Percentiles rank a stretch among this genome's conserved stretches.
phyloP scores from a whole-genome alignment of 2,113 vertebrate species.

The Sclerurus mexicanus region DNA sequence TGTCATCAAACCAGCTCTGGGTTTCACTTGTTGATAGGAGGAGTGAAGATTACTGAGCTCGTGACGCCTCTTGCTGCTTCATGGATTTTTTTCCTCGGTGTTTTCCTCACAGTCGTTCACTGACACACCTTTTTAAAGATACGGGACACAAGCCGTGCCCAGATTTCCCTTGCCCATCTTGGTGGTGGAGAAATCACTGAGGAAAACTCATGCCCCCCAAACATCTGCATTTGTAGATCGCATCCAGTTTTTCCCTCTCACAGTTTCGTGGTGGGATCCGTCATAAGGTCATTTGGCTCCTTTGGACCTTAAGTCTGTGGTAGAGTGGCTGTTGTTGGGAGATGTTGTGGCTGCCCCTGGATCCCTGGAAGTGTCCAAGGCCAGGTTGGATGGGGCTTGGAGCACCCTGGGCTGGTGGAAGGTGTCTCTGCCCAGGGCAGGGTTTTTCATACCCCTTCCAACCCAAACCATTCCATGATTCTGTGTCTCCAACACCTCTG shows the following conservation, averaged over 20 bases:
- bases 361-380: neutral
- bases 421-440: neutral
- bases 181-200: rapidly evolving
- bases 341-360: neutral
- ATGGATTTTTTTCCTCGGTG: neutral
- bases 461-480: neutral
- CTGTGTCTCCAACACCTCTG: rapidly evolving
- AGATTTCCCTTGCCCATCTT: neutral
- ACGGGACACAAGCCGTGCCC: neutral
- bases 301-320: neutral
- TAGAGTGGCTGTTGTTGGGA: neutral
- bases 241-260: neutral
- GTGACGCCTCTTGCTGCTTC: neutral
- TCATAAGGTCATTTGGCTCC: neutral
- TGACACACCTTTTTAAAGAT: neutral
- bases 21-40: neutral
- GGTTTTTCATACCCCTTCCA: neutral
- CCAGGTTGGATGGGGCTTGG: neutral
- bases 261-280: neutral
- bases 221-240: neutral
- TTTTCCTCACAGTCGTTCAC: neutral
- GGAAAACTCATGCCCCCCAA: neutral
- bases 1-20: rapidly evolving
- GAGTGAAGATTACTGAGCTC: neutral
- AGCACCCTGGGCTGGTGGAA: neutral